phyloP scores from a whole-genome alignment of 2,888 invertebrate genomes.

The Caenorhabditis uteleia region DNA sequence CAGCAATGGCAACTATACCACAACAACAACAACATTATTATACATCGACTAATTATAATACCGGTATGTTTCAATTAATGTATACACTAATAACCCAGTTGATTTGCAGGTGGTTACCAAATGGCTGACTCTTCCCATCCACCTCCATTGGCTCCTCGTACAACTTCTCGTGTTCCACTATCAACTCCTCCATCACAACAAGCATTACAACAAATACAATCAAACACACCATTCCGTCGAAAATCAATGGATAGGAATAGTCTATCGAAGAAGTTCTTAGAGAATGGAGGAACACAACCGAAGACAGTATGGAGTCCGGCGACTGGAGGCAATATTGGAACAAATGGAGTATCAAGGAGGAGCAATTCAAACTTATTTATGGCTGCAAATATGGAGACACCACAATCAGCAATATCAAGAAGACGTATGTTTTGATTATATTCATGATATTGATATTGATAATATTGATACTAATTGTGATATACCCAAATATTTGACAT shows the following conservation, averaged over 20 bases:
- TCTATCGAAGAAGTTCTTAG: slow-evolving; percentile 31
- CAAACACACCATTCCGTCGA: slow-evolving; percentile 26
- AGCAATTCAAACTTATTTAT: slow-evolving; percentile 36
- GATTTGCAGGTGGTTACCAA: too few relatives aligned
- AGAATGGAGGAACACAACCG: slow-evolving; percentile 36
- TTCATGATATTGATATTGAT: too few relatives aligned
- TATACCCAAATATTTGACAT: too few relatives aligned
- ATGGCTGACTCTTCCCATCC: too few relatives aligned
- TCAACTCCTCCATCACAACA: slow-evolving; percentile 36
- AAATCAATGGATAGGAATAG: slow-evolving; percentile 35
- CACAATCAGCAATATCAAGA: slow-evolving; percentile 25
- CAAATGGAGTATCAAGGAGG: slow-evolving; percentile 11
- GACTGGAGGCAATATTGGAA: slow-evolving; percentile 9
- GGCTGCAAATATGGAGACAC: slow-evolving; percentile 14
- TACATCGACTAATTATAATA: too few relatives aligned
- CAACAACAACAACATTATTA: slow-evolving; percentile 10
- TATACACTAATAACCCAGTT: too few relatives aligned
- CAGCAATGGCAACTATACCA: slow-evolving; percentile 27
- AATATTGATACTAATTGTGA: too few relatives aligned
- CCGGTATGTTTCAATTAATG: too few relatives aligned
- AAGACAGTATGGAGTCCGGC: slow-evolving; percentile 44
- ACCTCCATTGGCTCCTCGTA: slow-evolving; percentile 30
- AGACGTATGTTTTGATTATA: slow-evolving; percentile 38
- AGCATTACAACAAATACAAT: slow-evolving; percentile 33
- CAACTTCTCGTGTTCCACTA: slow-evolving; percentile 17